Base-by-base conservation (phyloP, 64 coral and sea anemone genomes). In the Platygyra sinensis region DNA sequence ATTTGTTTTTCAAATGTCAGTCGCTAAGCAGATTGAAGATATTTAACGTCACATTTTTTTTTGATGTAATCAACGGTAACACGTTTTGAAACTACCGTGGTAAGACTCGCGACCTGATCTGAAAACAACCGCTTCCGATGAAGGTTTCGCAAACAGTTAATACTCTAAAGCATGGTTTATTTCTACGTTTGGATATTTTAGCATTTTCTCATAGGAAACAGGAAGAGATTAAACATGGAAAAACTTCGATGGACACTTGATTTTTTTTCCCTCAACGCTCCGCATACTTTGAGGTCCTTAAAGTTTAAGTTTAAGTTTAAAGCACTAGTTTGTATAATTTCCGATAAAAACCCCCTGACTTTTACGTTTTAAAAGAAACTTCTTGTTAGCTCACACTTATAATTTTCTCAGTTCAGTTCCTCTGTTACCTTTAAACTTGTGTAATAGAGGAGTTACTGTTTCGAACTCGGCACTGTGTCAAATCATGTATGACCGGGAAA, bases 81-180 rank as follows among this genome's bases (percentile, higher is more conserved):
- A 71, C 52, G 71, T 85, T 85, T 83, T 85, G 14, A 83, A 72
- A 71, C 46, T 32, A 27, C 8, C 25, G 20, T 29, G 49, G 62
- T 42, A 25, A 52, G 36, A 24, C 20, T 65, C 17, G 1, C 61
- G 80, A 50, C 11, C 65, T 84, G 14, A 8, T 71, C 2, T n/a
- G 0, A 50, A 42, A 85, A 71, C 38, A 85, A 50, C 63, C 61
- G 39, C 72, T 85, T 85, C 81, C 63, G 81, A 72, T 51, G 11
- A 57, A 14, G 54, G 12, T 5, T 57, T 12, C 54, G 20, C 81
- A 46, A 42, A 27, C 10, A 67, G 30, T 62, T 17, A 64, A 65
- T 67, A n/a, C 80, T 67, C 16, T 18, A 62, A 69, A 69, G 24
- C 38, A 15, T 57, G 62, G 36, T 67, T 83, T 83, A 83, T 83